Base-by-base conservation (phyloP, 1,140 invertebrate species). In the Nixonia krombeini region DNA sequence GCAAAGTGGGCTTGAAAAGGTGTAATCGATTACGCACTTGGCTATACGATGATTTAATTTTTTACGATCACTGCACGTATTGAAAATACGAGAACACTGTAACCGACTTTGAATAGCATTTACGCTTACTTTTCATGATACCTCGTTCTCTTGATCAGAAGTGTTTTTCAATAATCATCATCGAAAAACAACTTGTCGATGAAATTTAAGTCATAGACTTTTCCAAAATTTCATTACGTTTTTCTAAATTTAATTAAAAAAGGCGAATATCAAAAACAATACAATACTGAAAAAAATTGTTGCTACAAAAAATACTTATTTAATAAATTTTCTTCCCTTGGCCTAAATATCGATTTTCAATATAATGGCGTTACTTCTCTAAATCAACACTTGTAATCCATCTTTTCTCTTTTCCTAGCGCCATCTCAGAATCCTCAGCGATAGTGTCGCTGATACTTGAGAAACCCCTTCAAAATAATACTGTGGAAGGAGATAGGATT, bases 401-500 rank as follows among this genome's bases (percentile, higher is more conserved):
- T 63, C 59, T 56, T 49, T 49, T 59, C 38, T 28, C n/a, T 28
- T 31, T 9, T 41, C 7, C 13, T 9, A 28, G 10, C 26, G 21
- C 15, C 42, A 9, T 26, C 45, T 33, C 37, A 12, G 40, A 26
- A 8, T 28, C 44, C 26, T 49, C 12, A 26, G 18, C 29, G 33
- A 35, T 49, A 9, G 31, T 18, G 3, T 49, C 31, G 12, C 18
- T 18, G n/a, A 23, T 21, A 18, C 46, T 25, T n/a, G 31, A 21
- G 35, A 37, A 12, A 31, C 29, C 21, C 29, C 33, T 16, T 16
- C 16, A 21, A 12, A 35, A 49, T 49, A 28, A 49, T 49, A 29
- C 29, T 49, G 12, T 49, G 9, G n/a, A 26, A 26, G 33, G 29
- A 67, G 72, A 52, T 74, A 26, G 67, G 31, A 38, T 72, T 72